Percentiles rank a stretch among this genome's conserved stretches.
phyloP scores from a whole-genome alignment of 2,888 invertebrate genomes.

The Tiliacea citrago region DNA sequence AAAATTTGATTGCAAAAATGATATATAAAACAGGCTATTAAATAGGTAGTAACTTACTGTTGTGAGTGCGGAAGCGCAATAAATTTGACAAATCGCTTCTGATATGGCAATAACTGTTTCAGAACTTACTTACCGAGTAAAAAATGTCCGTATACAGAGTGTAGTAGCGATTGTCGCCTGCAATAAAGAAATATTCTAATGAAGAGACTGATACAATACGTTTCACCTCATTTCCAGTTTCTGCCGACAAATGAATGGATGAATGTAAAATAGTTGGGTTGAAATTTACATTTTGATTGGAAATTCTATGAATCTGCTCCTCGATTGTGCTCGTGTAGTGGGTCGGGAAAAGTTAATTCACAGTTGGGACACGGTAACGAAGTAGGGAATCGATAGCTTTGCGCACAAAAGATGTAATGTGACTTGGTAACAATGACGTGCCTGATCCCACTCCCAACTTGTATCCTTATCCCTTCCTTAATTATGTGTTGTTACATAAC shows the following conservation, averaged over 20 bases:
- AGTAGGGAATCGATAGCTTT: constrained; percentile 57
- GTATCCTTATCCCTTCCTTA: constrained; percentile 37
- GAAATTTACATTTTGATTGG: constrained; percentile 87
- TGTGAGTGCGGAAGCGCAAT: constrained; percentile 71
- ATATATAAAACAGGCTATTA: constrained; percentile 71
- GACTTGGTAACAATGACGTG: constrained; percentile 52
- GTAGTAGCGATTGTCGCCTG: constrained; percentile 53
- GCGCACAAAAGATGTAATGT: constrained; percentile 58
- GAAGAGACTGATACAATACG: constrained; percentile 59
- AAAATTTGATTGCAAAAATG: constrained; percentile 65
- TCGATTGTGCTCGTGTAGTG: constrained; percentile 70
- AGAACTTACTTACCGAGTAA: constrained; percentile 72
- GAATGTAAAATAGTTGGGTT: constrained; percentile 76
- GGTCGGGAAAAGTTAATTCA: constrained; percentile 74
- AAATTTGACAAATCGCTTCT: constrained; percentile 77
- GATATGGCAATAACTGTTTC: constrained; percentile 76
- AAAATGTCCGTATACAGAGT: constrained; percentile 63
- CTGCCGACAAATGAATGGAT: constrained; percentile 63
- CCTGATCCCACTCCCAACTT: constrained; percentile 27
- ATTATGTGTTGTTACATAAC: constrained; percentile 26
- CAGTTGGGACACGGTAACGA: constrained; percentile 70
- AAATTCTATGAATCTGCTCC: constrained; percentile 75
- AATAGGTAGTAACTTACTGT: constrained; percentile 72
- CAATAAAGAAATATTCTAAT: constrained; percentile 54
- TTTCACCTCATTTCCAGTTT: constrained; percentile 55